Evolutionary conservation across 37 sponge, comb jelly and placozoan genomes (phyloP), one percentile per base, ranked within the genome.

Genomic region (Aplysina aerophoba): DNA sequence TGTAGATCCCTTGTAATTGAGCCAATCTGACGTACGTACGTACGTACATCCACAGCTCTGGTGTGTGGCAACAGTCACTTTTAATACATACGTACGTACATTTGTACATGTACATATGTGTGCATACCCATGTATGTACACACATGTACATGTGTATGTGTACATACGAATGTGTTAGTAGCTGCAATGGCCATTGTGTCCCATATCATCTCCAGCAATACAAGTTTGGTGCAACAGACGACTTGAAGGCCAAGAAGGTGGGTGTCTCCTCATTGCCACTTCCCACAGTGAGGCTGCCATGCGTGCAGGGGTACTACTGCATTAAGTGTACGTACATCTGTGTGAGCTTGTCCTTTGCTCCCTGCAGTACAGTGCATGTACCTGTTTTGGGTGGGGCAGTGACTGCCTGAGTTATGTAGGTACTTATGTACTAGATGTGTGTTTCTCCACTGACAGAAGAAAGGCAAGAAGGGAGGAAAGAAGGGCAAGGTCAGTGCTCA

Each of bases 211-310:
- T 16, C 3, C 62, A 93, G 93, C 90, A 87, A 89, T 93, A 87
- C 82, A 93, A 89, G 64, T 59, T 93, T 33, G 71, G 84, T 75
- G 85, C 87, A 39, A 56, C 71, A 22, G 93, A 93, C 59, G 85
- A 93, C 57, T 67, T 90, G 75, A 93, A 93, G 62, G 90, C 82
- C 13, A 93, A 93, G 53, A 81, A 79, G 81, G 79, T 62, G 28
- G 55, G 61, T 44, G 50, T 44, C 6, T 44, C 6, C 50, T 8
- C 8, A 11, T 44, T 11, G 50, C 8, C 8, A 44, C 50, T 44
- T 3, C 8, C 8, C 8, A 8, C 25, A 81, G 21, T 16, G 2
- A 0, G 12, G 54, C 4, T 79, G 54, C 5, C 55, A 4, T 20
- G 33, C 13, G 31, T 54, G 81, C 2, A 44, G 3, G 50, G 3